Conservation (phyloP, 2,113 vertebrate species). For the Caracal caracal region DNA sequence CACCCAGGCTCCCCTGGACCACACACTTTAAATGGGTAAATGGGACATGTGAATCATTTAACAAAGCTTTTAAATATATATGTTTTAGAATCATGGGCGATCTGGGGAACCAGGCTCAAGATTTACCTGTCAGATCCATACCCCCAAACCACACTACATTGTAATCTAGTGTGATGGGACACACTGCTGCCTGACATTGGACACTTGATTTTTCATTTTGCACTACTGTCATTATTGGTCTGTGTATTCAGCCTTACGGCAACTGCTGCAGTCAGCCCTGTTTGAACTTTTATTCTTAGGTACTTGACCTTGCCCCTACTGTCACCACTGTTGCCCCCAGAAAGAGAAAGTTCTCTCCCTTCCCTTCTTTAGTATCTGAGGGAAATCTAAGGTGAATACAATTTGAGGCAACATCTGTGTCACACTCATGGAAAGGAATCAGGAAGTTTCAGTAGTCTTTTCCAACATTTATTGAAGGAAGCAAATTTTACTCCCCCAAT, state of each 20-base stretch:
- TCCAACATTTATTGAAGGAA: not conserved
- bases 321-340: not conserved
- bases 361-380: not conserved
- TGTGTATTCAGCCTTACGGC: not conserved
- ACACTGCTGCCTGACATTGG: not conserved
- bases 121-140: not conserved
- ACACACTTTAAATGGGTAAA: not conserved
- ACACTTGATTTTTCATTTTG: not conserved
- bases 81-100: not conserved
- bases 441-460: not conserved
- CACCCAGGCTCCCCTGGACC: not conserved
- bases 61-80: not conserved
- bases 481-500: not conserved
- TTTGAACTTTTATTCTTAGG: not conserved
- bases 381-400: not conserved
- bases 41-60: not conserved
- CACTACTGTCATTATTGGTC: not conserved
- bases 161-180: not conserved
- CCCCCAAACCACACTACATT: not conserved
- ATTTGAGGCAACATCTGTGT: not conserved
- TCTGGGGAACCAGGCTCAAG: not conserved
- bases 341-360: not conserved
- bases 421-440: not conserved
- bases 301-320: not conserved
- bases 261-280: not conserved